These are phyloP conservation scores for Mionectes macconnelli DNA, from an alignment of 2,113 vertebrate species.

Conservation along the genomic window DNA sequence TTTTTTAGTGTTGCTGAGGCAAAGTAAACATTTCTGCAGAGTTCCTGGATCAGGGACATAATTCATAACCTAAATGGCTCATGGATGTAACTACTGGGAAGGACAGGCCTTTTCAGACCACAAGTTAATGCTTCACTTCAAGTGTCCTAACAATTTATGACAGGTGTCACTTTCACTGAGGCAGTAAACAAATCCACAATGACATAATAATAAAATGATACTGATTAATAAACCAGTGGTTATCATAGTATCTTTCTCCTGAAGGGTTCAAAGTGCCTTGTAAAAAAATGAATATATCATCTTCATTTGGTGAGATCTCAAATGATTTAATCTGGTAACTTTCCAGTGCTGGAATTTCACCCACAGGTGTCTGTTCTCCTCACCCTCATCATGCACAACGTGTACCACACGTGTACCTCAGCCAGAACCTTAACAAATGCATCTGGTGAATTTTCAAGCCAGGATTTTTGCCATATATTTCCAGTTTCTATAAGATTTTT, in stretches of 20 bases:
- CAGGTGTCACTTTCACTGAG: not conserved
- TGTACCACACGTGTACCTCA: constrained; percentile 67
- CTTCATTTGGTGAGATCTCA: not conserved
- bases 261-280: not conserved
- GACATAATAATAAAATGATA: not conserved
- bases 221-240: not conserved
- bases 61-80: not conserved
- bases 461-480: constrained; percentile 65
- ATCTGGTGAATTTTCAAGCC: constrained; percentile 66
- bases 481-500: constrained; percentile 74
- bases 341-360: not conserved
- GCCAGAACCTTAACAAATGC: constrained; percentile 73
- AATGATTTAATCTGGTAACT: not conserved
- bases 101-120: not conserved
- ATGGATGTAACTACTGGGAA: not conserved
- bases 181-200: not conserved
- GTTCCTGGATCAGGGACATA: not conserved
- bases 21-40: not conserved
- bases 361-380: not conserved
- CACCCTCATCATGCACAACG: not conserved
- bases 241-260: not conserved
- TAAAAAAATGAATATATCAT: not conserved
- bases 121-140: not conserved
- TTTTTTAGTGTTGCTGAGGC: not conserved
- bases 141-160: not conserved